Conservation (phyloP, 2,888 invertebrate genomes). For the Meandrusa payeni region DNA sequence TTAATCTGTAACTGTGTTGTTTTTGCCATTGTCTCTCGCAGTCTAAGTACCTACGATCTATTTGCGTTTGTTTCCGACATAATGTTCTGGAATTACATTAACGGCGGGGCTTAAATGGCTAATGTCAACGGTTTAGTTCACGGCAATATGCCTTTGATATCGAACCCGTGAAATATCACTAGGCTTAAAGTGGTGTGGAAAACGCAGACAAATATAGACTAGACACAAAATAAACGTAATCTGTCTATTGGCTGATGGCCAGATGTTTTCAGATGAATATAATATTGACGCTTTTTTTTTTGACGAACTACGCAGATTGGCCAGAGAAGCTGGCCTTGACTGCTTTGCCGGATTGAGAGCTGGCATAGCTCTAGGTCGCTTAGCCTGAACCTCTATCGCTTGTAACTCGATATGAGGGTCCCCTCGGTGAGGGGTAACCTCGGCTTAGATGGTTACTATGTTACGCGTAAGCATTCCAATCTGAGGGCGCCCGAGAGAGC, state of each 20-base stretch:
- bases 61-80: constrained; percentile 37
- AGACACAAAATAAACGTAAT: constrained; percentile 7
- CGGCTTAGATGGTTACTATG: no score
- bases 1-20: constrained; percentile 27
- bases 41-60: constrained; percentile 30
- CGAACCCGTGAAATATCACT: constrained; percentile 7
- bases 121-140: constrained; percentile 20
- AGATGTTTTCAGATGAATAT: no score
- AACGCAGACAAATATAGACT: constrained; percentile 1
- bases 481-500: no score
- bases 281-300: no score
- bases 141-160: constrained; percentile 10
- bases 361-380: no score
- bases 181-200: constrained; percentile 9
- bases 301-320: no score
- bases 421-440: no score
- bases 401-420: no score
- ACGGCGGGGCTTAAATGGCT: constrained; percentile 23
- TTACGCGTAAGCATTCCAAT: no score
- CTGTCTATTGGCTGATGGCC: constrained; percentile 5
- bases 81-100: constrained; percentile 33
- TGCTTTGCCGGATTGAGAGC: no score
- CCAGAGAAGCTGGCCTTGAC: no score
- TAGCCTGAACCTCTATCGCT: no score
- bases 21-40: constrained; percentile 30